These are phyloP conservation scores for Spisula subtruncata DNA, from an alignment of 2,888 invertebrate species.

Conservation along the genomic window DNA sequence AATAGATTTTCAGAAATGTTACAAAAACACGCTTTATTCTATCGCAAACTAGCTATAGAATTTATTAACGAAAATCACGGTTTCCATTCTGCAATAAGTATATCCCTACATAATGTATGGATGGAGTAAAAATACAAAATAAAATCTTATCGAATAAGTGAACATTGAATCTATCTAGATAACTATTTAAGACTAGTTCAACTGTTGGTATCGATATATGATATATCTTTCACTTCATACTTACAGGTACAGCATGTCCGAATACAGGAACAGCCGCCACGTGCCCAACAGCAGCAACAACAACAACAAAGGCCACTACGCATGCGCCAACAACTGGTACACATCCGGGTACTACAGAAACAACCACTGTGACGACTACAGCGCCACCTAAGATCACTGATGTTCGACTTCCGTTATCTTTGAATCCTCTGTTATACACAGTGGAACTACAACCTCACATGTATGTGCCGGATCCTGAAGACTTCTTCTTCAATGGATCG, in stretches of 20 bases:
- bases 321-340: constrained; percentile 27
- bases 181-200: too few species aligned
- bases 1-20: too few species aligned
- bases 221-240: background rate
- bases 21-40: too few species aligned
- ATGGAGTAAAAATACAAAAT: too few species aligned
- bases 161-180: too few species aligned
- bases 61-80: too few species aligned
- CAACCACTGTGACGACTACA: constrained; percentile 47
- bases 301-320: constrained; percentile 1
- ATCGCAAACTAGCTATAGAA: too few species aligned
- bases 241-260: constrained; percentile 62
- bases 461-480: constrained; percentile 74
- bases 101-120: too few species aligned
- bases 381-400: constrained; percentile 64
- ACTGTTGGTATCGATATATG: too few species aligned
- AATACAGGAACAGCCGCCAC: constrained; percentile 36
- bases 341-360: constrained; percentile 26
- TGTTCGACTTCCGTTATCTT: constrained; percentile 79
- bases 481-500: constrained; percentile 80
- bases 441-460: constrained; percentile 83
- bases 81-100: too few species aligned
- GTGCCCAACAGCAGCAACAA: constrained; percentile 36
- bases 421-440: constrained; percentile 81
- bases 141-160: too few species aligned